phyloP scores from a whole-genome alignment of 2,888 invertebrate species.

The Diaprepes abbreviatus region DNA sequence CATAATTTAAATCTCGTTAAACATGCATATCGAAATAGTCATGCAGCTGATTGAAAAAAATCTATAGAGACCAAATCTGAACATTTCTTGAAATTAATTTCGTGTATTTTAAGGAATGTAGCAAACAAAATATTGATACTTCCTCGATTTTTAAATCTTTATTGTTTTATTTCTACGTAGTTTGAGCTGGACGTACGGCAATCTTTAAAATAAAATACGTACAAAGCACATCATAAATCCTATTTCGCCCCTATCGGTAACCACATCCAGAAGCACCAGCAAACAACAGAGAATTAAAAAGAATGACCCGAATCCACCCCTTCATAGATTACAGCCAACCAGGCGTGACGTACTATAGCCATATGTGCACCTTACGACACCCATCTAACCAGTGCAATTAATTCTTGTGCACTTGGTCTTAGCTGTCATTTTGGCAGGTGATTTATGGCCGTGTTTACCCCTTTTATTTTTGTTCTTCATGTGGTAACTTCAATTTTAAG shows the following conservation, averaged over 20 bases:
- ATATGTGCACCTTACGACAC: slow-evolving; percentile 40
- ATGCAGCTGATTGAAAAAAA: too few relatives aligned
- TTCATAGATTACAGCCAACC: slow-evolving; percentile 9
- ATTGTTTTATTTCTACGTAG: too few relatives aligned
- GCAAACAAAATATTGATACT: too few relatives aligned
- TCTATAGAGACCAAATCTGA: too few relatives aligned
- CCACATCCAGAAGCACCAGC: slow-evolving; percentile 19
- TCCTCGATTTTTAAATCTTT: too few relatives aligned
- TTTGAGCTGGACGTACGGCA: too few relatives aligned
- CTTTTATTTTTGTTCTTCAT: slow-evolving; percentile 51
- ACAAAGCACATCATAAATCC: slow-evolving; percentile 15
- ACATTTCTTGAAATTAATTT: too few relatives aligned
- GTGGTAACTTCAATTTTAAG: slow-evolving; percentile 41
- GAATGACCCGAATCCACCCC: slow-evolving; percentile 29
- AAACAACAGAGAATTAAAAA: slow-evolving; percentile 31
- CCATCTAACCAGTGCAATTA: slow-evolving; percentile 41
- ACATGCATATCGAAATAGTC: too few relatives aligned
- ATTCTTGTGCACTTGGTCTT: slow-evolving; percentile 44
- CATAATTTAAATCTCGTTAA: too few relatives aligned
- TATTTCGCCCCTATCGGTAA: neutral
- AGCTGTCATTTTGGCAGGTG: slow-evolving; percentile 53
- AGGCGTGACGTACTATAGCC: slow-evolving; percentile 42
- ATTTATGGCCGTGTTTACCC: slow-evolving; percentile 57
- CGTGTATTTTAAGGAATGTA: too few relatives aligned
- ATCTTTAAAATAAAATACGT: too few relatives aligned